Evolutionary conservation across 2,888 invertebrate genomes (phyloP).

Genomic region (Copidosoma aretas): DNA sequence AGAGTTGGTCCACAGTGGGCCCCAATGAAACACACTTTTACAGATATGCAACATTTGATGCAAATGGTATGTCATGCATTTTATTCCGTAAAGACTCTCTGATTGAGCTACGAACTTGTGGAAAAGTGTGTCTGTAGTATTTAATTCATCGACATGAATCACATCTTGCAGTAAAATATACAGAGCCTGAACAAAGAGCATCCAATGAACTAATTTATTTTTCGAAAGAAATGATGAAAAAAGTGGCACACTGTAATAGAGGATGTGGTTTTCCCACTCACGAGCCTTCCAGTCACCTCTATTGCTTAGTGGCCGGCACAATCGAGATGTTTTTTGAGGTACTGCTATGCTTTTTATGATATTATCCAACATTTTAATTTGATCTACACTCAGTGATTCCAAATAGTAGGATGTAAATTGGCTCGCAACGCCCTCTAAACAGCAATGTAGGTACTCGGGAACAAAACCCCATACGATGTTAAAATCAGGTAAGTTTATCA

Average conservation of each 20-base stretch:
- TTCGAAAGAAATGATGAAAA: neutral
- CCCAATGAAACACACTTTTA: constrained; percentile 5
- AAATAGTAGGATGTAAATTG: neutral
- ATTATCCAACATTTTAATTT: neutral
- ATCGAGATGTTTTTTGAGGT: neutral
- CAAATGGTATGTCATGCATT: neutral
- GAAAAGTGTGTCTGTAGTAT: neutral
- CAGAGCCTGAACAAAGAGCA: constrained; percentile 2
- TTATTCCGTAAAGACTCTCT: neutral
- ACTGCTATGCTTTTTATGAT: neutral
- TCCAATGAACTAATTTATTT: constrained; percentile 2
- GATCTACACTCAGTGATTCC: neutral
- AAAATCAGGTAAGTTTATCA: constrained; percentile 1
- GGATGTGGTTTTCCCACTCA: constrained; percentile 9
- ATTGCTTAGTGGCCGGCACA: neutral
- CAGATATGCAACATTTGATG: constrained; percentile 1
- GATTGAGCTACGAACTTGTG: constrained; percentile 3
- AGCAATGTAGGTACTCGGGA: constrained; percentile 5
- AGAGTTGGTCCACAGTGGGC: constrained; percentile 4
- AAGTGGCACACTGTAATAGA: constrained; percentile 10
- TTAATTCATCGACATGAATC: neutral
- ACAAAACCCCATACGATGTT: constrained; percentile 1
- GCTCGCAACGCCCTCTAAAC: neutral
- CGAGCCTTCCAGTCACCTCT: neutral
- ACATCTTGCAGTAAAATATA: constrained; percentile 1